Conservation (phyloP, 2,888 invertebrate genomes). For the Ophion obscuratus region DNA sequence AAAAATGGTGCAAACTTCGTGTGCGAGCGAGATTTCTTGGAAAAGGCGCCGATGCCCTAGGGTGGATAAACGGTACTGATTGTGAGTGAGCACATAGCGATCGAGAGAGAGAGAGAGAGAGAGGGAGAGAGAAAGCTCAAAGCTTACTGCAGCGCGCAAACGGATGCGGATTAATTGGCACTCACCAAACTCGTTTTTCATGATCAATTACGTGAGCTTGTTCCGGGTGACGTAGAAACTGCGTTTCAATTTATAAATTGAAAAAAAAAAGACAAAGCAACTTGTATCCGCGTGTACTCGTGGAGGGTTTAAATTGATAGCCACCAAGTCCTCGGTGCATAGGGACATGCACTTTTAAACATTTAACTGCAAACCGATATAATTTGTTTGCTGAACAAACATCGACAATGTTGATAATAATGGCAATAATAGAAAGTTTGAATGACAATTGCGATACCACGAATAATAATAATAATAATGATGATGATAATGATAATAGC, state of each 20-base stretch:
- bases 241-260: slow-evolving; percentile 32
- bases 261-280: neutral
- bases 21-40: too few species aligned
- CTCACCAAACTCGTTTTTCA: slow-evolving; percentile 49
- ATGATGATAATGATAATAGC: neutral
- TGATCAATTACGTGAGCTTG: slow-evolving; percentile 55
- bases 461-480: too few species aligned
- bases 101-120: neutral
- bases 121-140: slow-evolving; percentile 25
- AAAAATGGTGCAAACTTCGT: too few species aligned
- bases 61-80: neutral
- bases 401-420: neutral
- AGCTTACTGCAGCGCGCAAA: slow-evolving; percentile 42
- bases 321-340: neutral
- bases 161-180: slow-evolving; percentile 57
- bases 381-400: neutral
- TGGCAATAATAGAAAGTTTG: too few species aligned
- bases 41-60: neutral
- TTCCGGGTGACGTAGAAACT: slow-evolving; percentile 19
- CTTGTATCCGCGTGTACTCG: neutral
- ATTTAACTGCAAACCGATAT: neutral
- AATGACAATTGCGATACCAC: too few species aligned
- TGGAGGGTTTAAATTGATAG: neutral
- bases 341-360: neutral
- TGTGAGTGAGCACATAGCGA: neutral